Evolutionary conservation across 1,140 invertebrate species (phyloP).

Genomic region (Babylonia areolata): DNA sequence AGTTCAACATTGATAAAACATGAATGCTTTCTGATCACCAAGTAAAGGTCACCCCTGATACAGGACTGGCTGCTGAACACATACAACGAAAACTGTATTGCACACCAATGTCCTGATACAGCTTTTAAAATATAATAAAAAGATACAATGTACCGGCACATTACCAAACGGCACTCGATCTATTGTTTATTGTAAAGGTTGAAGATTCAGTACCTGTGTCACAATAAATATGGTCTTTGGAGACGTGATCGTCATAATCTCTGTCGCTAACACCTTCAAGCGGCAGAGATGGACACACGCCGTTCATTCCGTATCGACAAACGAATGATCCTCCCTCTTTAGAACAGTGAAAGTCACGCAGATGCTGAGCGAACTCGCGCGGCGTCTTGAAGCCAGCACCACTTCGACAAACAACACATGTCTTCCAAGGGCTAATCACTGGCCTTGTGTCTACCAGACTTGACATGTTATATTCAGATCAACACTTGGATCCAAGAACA

Average conservation of each 20-base stretch:
- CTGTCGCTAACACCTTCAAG: slow-evolving; percentile 91
- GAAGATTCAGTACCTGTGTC: slow-evolving; percentile 60
- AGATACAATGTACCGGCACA: too few relatives aligned
- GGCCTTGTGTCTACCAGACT: slow-evolving; percentile 16
- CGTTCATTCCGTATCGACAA: slow-evolving; percentile 92
- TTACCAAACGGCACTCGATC: too few relatives aligned
- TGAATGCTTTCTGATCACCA: too few relatives aligned
- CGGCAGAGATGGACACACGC: slow-evolving; percentile 89
- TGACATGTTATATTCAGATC: slow-evolving; percentile 37
- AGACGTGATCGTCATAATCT: slow-evolving; percentile 91
- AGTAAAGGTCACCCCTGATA: too few relatives aligned
- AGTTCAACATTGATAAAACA: too few relatives aligned
- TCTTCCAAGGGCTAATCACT: slow-evolving; percentile 58
- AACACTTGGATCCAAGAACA: neutral
- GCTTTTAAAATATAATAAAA: too few relatives aligned
- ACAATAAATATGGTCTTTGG: slow-evolving; percentile 83
- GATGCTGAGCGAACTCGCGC: slow-evolving; percentile 81
- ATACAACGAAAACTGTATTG: too few relatives aligned
- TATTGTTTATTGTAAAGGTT: too few relatives aligned
- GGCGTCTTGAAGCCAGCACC: slow-evolving; percentile 68
- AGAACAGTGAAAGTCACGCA: slow-evolving; percentile 88
- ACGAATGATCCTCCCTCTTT: slow-evolving; percentile 92
- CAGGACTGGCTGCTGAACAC: too few relatives aligned
- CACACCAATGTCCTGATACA: too few relatives aligned
- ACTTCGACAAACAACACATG: slow-evolving; percentile 62